Base-by-base conservation (phyloP, 2,888 invertebrate genomes). In the Epinotia brunnichana region DNA sequence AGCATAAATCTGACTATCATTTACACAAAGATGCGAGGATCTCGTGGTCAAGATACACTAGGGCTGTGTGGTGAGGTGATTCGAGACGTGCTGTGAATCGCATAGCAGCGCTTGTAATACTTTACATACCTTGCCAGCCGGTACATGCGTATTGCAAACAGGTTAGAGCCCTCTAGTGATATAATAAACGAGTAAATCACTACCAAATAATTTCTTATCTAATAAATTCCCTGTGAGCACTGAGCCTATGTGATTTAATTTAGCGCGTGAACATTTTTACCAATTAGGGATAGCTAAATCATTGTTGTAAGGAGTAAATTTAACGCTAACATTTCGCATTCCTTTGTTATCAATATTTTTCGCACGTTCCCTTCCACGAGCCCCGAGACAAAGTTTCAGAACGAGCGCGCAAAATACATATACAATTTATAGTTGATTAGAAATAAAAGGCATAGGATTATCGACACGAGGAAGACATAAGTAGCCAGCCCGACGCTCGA, bases 91-190 rank as follows among this genome's bases (percentile, higher is more conserved):
- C 48, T 62, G 24, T 21, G 44, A 62, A 62, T 48, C 15, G 24
- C n/a, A 15, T 41, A 24, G 51, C 19, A n/a, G 29, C 48, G n/a
- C 70, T 54, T 62, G 29, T 56, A 70, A 70, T 54, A 54, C 51
- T 69, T 60, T 56, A 66, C 56, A 56, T 56, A 44, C 66, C 44
- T 64, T 66, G 54, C 54, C 35, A 39, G 56, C 44, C 56, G 44
- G 57, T 19, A 68, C 24, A 68, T 17, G 57, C 67, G 56, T 56
- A 66, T 57, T 48, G 57, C 57, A 44, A 24, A 29, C 67, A 68
- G 67, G 67, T 68, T 68, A 68, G 29, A 68, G 67, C 67, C 67
- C 57, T 68, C 67, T 68, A 44, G 57, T 21, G 24, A 48, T 44
- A 48, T 68, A n/a, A 56, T 63, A 35, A 35, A 54, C 21, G n/a